Conservation (phyloP, 1,140 invertebrate species). For the Drosophila lini region DNA sequence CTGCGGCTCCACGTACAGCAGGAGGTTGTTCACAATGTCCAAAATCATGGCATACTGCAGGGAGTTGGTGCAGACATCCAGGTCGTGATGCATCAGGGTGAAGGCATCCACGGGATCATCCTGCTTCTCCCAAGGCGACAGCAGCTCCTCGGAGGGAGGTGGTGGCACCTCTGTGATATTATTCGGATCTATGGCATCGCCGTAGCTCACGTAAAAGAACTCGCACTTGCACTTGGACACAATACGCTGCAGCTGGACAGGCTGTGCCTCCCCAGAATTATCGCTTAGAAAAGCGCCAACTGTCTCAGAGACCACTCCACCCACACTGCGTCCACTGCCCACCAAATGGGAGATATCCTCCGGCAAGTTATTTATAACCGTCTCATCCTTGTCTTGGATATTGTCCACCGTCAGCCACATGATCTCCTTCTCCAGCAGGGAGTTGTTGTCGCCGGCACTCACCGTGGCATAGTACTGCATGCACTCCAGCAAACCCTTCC, state of each 20-base stretch:
- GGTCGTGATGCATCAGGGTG: constrained; percentile 98
- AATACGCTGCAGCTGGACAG: constrained; percentile 94
- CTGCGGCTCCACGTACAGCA: constrained; percentile 98
- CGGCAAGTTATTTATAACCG: constrained; percentile 90
- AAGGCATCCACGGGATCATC: constrained; percentile 97
- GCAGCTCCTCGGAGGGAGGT: constrained; percentile 88
- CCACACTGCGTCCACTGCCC: constrained; percentile 97
- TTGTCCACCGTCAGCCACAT: constrained; percentile 98
- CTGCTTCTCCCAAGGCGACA: constrained; percentile 89
- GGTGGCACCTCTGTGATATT: constrained; percentile 88
- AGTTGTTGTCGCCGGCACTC: constrained; percentile 92
- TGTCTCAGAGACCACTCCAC: constrained; percentile 96
- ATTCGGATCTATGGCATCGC: constrained; percentile 91
- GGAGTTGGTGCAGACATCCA: constrained; percentile 98
- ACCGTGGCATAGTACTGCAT: constrained; percentile 99
- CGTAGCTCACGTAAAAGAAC: constrained; percentile 98
- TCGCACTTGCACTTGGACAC: constrained; percentile 98
- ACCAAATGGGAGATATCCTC: constrained; percentile 96
- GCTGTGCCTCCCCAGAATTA: constrained; percentile 80
- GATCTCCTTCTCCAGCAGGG: constrained; percentile 92
- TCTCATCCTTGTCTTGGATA: constrained; percentile 94
- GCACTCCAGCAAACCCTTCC: constrained; percentile 97
- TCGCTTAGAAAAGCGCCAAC: constrained; percentile 91
- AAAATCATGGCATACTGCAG: constrained; percentile 97
- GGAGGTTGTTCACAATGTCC: constrained; percentile 98